Percentiles rank a stretch among this genome's conserved stretches.
These are phyloP conservation scores for Eurytoma californica DNA, from an alignment of 2,888 invertebrate genomes.

Conservation along the genomic window DNA sequence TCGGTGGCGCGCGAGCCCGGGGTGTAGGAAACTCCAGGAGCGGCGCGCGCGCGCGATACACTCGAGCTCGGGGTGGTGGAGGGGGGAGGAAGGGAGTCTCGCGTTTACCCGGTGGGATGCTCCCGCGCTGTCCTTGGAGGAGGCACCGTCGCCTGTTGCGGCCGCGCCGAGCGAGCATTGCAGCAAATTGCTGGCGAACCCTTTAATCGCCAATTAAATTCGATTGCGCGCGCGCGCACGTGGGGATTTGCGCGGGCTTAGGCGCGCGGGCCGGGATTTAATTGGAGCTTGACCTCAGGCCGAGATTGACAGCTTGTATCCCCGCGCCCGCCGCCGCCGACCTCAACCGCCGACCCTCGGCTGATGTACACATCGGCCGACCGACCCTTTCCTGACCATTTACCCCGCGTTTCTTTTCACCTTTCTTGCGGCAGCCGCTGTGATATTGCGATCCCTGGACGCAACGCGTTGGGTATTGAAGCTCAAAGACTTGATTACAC, in stretches of 20 bases:
- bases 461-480: too few species aligned
- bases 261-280: slow-evolving; percentile 3
- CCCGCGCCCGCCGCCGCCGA: too few species aligned
- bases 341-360: too few species aligned
- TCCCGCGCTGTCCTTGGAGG: neutral
- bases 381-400: too few species aligned
- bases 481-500: too few species aligned
- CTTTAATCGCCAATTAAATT: slow-evolving; percentile 40
- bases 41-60: neutral
- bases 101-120: neutral
- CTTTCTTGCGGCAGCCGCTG: too few species aligned
- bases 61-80: neutral
- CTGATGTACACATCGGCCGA: too few species aligned
- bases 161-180: neutral
- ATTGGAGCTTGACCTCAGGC: slow-evolving; percentile 9
- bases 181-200: slow-evolving; percentile 15
- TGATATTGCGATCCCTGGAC: too few species aligned
- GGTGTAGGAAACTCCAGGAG: neutral
- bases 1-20: neutral
- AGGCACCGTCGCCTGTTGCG: slow-evolving; percentile 7
- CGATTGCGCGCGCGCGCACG: slow-evolving; percentile 11
- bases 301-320: slow-evolving; percentile 6
- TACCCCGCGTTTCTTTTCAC: too few species aligned
- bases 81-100: neutral
- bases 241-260: neutral